Conservation (phyloP, 2,797 vertebrate genomes). For the Neostethus bicornis region DNA sequence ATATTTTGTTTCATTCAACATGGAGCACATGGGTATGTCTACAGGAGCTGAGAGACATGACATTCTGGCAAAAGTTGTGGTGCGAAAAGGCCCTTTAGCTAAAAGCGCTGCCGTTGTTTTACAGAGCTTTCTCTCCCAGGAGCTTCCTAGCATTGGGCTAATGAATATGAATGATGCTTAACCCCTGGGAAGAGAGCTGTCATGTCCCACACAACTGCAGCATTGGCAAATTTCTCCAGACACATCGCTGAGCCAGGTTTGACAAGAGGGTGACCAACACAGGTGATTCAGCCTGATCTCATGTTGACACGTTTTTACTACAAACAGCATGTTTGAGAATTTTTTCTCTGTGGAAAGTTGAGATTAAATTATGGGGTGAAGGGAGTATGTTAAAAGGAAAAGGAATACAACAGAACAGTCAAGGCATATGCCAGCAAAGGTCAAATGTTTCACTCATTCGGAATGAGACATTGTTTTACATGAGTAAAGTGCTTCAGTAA, state of each 20-base stretch:
- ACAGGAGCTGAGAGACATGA: constrained; percentile 28
- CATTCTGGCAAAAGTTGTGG: constrained; percentile 38
- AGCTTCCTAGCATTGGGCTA: constrained; percentile 42
- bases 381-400: background rate
- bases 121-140: constrained; percentile 36
- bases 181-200: constrained; percentile 59
- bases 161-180: constrained; percentile 73
- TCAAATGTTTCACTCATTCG: background rate
- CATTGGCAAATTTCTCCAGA: constrained; percentile 56
- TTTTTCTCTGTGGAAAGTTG: constrained; percentile 2
- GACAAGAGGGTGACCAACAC: constrained; percentile 36
- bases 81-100: constrained; percentile 26
- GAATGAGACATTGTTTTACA: background rate
- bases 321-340: background rate
- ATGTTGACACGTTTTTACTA: constrained; percentile 9
- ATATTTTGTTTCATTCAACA: constrained; percentile 33
- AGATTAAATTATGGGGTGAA: background rate
- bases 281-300: constrained; percentile 41
- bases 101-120: constrained; percentile 49
- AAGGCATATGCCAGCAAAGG: background rate
- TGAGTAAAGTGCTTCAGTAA: background rate
- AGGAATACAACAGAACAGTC: background rate
- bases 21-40: background rate
- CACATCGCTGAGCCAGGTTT: constrained; percentile 34
- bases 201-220: constrained; percentile 65